These are phyloP conservation scores for Pseudomyrmex dendroicus DNA, from an alignment of 1,140 invertebrate genomes.

Conservation along the genomic window DNA sequence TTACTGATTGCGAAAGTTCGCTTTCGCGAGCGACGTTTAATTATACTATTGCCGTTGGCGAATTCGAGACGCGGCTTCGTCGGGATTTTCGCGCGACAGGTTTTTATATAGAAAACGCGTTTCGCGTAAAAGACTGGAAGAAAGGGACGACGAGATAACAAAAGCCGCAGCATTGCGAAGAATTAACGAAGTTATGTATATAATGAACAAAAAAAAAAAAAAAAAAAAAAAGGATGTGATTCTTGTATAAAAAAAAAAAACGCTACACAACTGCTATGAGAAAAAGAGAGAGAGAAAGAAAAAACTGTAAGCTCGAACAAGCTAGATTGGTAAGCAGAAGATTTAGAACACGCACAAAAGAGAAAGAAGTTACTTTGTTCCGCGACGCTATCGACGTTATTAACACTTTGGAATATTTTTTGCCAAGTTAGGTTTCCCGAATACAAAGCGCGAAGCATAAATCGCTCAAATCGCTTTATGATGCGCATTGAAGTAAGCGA, in stretches of 20 bases:
- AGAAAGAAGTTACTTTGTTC: slow-evolving; percentile 35
- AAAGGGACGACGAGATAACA: slow-evolving; percentile 44
- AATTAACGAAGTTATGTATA: slow-evolving; percentile 64
- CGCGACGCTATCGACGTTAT: slow-evolving; percentile 42
- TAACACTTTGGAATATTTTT: slow-evolving; percentile 46
- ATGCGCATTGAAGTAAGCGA: neutral
- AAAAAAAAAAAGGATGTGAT: neutral
- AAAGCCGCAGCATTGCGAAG: slow-evolving; percentile 48
- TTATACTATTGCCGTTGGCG: slow-evolving; percentile 28
- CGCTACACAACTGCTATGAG: slow-evolving; percentile 4
- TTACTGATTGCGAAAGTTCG: neutral
- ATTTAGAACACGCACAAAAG: slow-evolving; percentile 13
- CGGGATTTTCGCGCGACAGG: neutral
- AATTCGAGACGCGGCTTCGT: neutral
- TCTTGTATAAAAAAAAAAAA: slow-evolving; percentile 59
- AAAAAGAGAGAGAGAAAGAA: slow-evolving; percentile 4
- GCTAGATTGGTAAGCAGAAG: neutral
- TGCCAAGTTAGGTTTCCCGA: slow-evolving; percentile 16
- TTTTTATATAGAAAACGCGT: neutral
- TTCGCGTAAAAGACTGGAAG: neutral
- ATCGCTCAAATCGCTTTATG: slow-evolving; percentile 22
- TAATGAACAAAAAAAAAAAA: slow-evolving; percentile 58
- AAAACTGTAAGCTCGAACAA: neutral
- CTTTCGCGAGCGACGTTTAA: slow-evolving; percentile 22
- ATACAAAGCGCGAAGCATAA: slow-evolving; percentile 10